Conservation (phyloP, 1,140 invertebrate species). For the Babylonia areolata region DNA sequence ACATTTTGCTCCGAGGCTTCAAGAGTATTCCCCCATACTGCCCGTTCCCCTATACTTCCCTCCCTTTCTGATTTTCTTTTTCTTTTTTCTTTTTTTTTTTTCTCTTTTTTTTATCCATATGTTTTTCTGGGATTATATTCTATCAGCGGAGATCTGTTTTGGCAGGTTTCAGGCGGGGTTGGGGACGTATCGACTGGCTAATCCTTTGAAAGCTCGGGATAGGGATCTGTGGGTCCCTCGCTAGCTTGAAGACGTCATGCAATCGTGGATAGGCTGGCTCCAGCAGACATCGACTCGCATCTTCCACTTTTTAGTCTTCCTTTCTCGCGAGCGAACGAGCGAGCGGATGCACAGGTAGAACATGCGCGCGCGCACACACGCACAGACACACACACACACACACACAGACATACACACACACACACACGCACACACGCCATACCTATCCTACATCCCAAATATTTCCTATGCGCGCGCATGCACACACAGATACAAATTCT, state of each 20-base stretch:
- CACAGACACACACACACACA: no score
- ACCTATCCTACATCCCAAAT: neutral
- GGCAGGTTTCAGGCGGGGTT: neutral
- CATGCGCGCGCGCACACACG: no score
- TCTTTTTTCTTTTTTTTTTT: neutral
- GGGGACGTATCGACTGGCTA: neutral
- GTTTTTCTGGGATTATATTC: neutral
- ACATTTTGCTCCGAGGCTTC: constrained; percentile 15
- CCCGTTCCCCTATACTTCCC: neutral
- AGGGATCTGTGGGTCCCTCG: neutral
- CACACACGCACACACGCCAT: no score
- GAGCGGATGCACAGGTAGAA: neutral
- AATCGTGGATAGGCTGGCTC: neutral
- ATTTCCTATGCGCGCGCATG: neutral
- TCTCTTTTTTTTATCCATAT: neutral
- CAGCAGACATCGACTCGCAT: neutral
- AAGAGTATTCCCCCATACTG: neutral
- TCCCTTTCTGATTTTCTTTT: neutral
- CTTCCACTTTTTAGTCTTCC: neutral
- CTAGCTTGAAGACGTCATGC: neutral
- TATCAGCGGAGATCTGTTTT: constrained; percentile 13
- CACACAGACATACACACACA: no score
- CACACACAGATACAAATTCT: neutral
- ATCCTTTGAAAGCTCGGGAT: neutral
- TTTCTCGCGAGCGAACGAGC: neutral